Evolutionary conservation across 37 sponge, comb jelly and placozoan genomes (phyloP).

Genomic region (Eunapius fragilis): DNA sequence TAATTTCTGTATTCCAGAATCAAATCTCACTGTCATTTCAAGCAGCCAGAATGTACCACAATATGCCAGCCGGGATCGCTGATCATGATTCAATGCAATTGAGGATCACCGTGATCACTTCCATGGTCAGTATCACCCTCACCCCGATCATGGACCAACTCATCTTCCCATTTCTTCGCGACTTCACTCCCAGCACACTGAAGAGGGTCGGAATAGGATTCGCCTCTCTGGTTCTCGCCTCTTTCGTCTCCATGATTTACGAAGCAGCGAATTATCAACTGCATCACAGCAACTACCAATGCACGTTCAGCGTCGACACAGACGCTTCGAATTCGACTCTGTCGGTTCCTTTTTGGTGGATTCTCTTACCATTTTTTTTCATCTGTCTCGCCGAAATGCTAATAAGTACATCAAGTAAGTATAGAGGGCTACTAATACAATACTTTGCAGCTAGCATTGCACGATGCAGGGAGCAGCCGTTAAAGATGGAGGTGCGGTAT

Average conservation of each 20-base stretch:
- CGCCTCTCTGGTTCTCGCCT: background rate
- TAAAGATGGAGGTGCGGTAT: too few species aligned
- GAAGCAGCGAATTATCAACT: background rate
- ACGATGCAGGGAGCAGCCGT: too few species aligned
- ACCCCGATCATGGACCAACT: constrained; percentile 14
- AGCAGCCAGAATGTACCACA: too few species aligned
- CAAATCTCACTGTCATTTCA: too few species aligned
- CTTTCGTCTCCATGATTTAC: background rate
- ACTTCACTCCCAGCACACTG: constrained; percentile 30
- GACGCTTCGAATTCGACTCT: too few species aligned
- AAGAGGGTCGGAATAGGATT: constrained; percentile 29
- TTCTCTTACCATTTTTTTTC: background rate
- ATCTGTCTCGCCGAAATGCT: constrained; percentile 10
- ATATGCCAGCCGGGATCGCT: too few species aligned
- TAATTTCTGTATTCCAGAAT: too few species aligned
- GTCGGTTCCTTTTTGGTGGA: background rate
- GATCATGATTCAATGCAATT: too few species aligned
- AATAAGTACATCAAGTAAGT: constrained; percentile 27
- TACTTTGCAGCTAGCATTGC: too few species aligned
- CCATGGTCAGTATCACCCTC: background rate
- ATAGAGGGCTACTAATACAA: too few species aligned
- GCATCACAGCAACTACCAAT: background rate
- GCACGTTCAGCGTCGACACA: background rate
- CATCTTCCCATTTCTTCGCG: constrained; percentile 29
- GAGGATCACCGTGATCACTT: background rate